These are phyloP conservation scores for Sinella curviseta DNA, from an alignment of 1,140 invertebrate species.

Conservation along the genomic window DNA sequence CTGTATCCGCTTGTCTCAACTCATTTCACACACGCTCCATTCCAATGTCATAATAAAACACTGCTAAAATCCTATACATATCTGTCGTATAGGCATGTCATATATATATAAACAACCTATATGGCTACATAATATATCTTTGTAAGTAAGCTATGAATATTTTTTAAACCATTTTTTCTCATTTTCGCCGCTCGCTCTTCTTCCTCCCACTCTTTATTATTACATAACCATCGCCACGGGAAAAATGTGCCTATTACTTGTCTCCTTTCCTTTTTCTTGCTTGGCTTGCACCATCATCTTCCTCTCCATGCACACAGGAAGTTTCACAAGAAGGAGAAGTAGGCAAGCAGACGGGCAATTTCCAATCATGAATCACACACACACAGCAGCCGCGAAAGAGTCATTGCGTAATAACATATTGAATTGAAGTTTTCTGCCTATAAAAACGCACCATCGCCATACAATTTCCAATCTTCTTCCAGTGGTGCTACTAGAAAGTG, in stretches of 20 bases:
- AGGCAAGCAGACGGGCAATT: neutral
- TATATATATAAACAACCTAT: too few species aligned
- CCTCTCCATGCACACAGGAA: too few species aligned
- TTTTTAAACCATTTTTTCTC: neutral
- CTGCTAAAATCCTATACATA: too few species aligned
- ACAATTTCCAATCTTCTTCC: neutral
- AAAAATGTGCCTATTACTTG: neutral
- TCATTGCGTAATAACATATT: neutral
- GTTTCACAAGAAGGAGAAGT: too few species aligned
- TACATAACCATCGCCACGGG: neutral
- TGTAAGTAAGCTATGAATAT: too few species aligned
- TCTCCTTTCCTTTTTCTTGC: neutral
- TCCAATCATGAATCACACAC: neutral
- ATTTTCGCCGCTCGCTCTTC: neutral
- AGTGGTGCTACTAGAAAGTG: too few species aligned
- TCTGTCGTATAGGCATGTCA: too few species aligned
- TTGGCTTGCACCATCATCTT: neutral
- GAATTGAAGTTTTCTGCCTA: neutral
- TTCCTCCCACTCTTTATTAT: neutral
- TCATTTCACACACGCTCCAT: constrained; percentile 24
- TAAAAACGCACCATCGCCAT: neutral
- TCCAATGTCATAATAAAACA: constrained; percentile 1
- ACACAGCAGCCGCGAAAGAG: neutral
- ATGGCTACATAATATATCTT: too few species aligned
- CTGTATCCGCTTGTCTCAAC: constrained; percentile 13